Evolutionary conservation across 1,140 invertebrate species (phyloP).

Genomic region (Yoshiicerus persimilis): DNA sequence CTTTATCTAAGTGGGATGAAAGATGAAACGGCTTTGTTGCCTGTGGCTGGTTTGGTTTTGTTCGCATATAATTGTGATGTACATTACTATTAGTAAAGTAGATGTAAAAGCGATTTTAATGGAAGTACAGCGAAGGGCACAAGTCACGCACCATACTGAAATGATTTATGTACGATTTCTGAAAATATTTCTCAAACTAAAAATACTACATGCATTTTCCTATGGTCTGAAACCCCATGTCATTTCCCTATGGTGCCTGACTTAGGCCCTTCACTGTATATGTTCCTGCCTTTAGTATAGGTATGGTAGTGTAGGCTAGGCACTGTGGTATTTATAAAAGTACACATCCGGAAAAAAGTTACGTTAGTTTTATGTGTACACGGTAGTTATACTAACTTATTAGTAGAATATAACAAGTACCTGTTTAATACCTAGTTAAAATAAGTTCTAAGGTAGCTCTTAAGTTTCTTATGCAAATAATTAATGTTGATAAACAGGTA

Average conservation of each 20-base stretch:
- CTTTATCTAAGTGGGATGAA: not conserved
- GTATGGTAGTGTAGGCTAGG: no score
- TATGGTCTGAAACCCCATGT: no score
- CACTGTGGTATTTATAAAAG: not conserved
- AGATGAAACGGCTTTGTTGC: not conserved
- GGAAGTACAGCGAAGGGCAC: no score
- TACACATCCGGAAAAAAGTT: not conserved
- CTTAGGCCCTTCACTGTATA: no score
- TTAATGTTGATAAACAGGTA: not conserved
- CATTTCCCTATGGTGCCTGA: no score
- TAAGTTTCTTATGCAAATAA: not conserved
- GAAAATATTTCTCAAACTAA: no score
- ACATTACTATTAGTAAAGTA: no score
- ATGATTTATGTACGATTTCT: no score
- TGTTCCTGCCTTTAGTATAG: not conserved
- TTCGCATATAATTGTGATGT: not conserved
- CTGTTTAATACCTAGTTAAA: not conserved
- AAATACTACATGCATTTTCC: no score
- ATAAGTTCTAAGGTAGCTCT: not conserved
- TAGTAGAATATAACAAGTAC: not conserved
- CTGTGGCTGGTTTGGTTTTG: not conserved
- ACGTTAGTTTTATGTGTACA: not conserved
- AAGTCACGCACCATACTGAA: no score
- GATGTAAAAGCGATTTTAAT: no score
- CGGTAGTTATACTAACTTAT: not conserved